phyloP scores from a whole-genome alignment of 2,797 vertebrate genomes.

The Falco peregrinus region DNA sequence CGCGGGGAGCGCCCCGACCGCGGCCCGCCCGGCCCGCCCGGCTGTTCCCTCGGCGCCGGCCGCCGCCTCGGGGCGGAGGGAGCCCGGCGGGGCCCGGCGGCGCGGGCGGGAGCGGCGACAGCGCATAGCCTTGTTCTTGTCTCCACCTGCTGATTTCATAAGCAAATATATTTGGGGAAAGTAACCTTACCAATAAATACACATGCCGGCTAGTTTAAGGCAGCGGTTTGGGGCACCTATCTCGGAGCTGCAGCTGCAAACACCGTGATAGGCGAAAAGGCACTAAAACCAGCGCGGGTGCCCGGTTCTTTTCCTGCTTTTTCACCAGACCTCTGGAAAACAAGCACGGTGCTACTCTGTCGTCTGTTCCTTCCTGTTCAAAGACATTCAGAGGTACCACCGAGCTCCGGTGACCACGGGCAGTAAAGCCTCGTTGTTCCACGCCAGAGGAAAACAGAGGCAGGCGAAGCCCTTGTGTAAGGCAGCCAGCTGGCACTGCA shows the following conservation, averaged over 20 bases:
- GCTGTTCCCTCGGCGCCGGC: too few relatives aligned
- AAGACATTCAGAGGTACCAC: not conserved
- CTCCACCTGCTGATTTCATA: slow-evolving; percentile 44
- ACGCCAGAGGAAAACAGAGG: not conserved
- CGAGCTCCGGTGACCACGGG: rapidly evolving
- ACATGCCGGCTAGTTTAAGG: not conserved
- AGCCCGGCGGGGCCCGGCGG: not conserved
- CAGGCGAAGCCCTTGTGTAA: not conserved
- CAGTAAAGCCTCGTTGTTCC: rapidly evolving
- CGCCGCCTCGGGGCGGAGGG: not conserved
- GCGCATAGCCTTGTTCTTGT: slow-evolving; percentile 9
- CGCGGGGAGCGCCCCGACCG: too few relatives aligned
- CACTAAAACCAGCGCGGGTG: not conserved
- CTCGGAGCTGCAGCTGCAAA: not conserved
- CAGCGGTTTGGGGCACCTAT: not conserved
- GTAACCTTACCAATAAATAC: not conserved
- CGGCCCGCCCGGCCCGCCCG: too few relatives aligned
- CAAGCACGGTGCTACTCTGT: not conserved
- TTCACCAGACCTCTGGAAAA: not conserved
- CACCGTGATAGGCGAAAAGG: not conserved
- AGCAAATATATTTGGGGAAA: not conserved
- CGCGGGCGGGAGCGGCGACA: not conserved
- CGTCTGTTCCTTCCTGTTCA: not conserved
- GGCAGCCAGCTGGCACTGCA: not conserved
- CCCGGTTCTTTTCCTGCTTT: not conserved